Percentiles rank a stretch among this genome's conserved stretches.
Evolutionary conservation across 2,113 vertebrate species (phyloP).

Genomic region (Elgaria multicarinata): DNA sequence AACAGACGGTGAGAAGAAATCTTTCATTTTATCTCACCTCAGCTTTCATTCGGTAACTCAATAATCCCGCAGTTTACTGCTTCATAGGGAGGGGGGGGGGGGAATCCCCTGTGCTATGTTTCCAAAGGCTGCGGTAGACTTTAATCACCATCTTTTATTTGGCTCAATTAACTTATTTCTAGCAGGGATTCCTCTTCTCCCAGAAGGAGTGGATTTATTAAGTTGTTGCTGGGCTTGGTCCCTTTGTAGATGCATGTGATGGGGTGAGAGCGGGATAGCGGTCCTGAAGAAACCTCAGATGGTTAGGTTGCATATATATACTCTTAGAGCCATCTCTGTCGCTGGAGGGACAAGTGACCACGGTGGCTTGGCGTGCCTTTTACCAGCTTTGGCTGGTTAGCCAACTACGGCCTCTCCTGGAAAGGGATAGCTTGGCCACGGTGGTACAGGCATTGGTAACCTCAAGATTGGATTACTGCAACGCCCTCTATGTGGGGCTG

Average conservation of each 20-base stretch:
- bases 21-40: conserved; percentile 22
- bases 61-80: background rate
- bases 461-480: no score
- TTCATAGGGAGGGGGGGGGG: no score
- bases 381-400: no score
- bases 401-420: no score
- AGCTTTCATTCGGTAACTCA: background rate
- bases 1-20: background rate
- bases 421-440: no score
- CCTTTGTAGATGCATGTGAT: background rate
- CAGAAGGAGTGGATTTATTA: background rate
- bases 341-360: no score
- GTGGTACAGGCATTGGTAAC: no score
- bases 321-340: no score
- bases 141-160: background rate
- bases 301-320: background rate
- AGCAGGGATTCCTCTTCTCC: background rate
- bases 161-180: background rate
- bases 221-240: background rate
- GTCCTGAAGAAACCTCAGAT: background rate
- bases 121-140: background rate
- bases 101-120: background rate
- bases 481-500: no score
- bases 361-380: no score
- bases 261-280: background rate